phyloP scores from a whole-genome alignment of 2,113 vertebrate genomes.

The Leptocoma aspasia region DNA sequence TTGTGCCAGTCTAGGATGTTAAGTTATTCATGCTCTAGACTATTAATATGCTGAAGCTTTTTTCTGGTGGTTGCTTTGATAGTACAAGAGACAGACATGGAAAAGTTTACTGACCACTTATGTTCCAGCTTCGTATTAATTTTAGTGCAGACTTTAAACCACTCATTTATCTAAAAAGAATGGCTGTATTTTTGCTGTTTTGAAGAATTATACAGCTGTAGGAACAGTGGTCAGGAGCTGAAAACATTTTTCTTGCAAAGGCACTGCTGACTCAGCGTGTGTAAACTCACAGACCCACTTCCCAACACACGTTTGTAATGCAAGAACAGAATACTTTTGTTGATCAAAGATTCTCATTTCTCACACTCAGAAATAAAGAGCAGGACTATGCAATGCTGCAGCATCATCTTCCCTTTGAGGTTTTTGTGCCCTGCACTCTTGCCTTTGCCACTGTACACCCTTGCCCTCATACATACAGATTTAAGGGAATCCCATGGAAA shows the following conservation, averaged over 20 bases:
- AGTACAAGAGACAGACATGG: neutral
- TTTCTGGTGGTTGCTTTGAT: neutral
- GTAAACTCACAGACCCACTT: neutral
- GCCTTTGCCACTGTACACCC: neutral
- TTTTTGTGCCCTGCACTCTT: neutral
- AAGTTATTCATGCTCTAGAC: neutral
- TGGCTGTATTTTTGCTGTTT: neutral
- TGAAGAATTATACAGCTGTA: neutral
- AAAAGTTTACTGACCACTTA: neutral
- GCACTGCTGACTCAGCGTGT: neutral
- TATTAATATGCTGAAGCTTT: neutral
- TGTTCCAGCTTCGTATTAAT: neutral
- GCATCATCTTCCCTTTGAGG: neutral
- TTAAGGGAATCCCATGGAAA: neutral
- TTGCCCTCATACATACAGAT: neutral
- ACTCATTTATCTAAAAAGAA: neutral
- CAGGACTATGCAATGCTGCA: neutral
- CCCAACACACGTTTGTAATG: neutral
- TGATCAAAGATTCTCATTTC: neutral
- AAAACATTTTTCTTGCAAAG: neutral
- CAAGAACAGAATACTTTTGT: neutral
- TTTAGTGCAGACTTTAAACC: neutral
- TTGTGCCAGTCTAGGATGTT: neutral
- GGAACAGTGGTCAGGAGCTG: neutral
- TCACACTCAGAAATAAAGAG: neutral